Evolutionary conservation across 2,888 invertebrate genomes (phyloP), one percentile per base, ranked within the genome.

Genomic region (Agriopis leucophaearia): DNA sequence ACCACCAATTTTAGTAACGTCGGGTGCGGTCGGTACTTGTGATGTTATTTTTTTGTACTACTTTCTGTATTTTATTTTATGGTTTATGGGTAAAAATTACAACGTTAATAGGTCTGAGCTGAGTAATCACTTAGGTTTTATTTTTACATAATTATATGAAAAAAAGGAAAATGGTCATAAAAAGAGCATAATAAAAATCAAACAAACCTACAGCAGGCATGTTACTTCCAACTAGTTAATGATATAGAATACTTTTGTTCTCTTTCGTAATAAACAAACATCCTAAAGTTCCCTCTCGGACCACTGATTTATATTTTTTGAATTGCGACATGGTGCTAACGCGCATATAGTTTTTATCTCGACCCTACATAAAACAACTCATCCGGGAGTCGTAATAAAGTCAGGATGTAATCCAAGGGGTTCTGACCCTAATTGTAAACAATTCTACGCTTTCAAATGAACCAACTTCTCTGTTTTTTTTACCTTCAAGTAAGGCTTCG

Each of bases 391-490:
- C 52, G 75, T 78, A 82, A 84, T 82, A 83, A 81, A 79, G 76
- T 78, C 73, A 74, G 78, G 74, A 76, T 76, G 78, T 78, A 83
- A 83, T 84, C 76, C 77, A 64, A 72, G 70, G 82, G 82, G 81
- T 66, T 75, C 69, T 77, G 78, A 83, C 86, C 86, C 86, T 86
- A 83, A 88, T 85, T 86, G 88, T 85, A 88, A 88, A 90, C 84
- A 88, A 83, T 81, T 77, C 81, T 79, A 78, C 82, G 78, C 75
- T 79, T 74, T 78, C 82, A 86, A 87, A 88, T 87, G 83, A 87
- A 87, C 83, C 82, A 85, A 85, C 82, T 84, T 83, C 81, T 74
- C 69, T 60, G 86, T 83, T 82, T 81, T 81, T 81, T 78, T 40
- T 65, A 62, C 60, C 54, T 66, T 60, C 48, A 56, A 65, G 58